Evolutionary conservation across 35 echinoderm and acorn worm genomes (phyloP).

Genomic region (Hemicentrotus pulcherrimus): DNA sequence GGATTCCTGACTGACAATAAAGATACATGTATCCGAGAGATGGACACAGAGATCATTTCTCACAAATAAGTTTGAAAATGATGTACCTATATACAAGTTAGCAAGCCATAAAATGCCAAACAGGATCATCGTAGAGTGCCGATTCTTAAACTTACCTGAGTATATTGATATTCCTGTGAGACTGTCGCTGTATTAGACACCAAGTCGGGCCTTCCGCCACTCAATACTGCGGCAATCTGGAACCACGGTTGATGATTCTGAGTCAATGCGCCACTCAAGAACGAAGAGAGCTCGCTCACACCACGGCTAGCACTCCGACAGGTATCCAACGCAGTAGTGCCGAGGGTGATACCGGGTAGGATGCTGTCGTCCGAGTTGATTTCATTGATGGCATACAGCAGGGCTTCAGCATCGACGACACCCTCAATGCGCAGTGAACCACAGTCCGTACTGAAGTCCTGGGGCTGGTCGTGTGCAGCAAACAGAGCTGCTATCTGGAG

Average conservation of each 20-base stretch:
- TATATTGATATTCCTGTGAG: constrained; percentile 63
- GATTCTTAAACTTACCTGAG: constrained; percentile 66
- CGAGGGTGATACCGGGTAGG: constrained; percentile 69
- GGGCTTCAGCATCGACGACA: constrained; percentile 78
- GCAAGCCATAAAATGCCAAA: too few relatives aligned
- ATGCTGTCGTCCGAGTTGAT: constrained; percentile 71
- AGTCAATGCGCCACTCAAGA: constrained; percentile 46
- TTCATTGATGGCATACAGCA: constrained; percentile 80
- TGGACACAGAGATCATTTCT: not conserved
- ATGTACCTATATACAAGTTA: too few relatives aligned
- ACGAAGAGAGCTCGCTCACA: constrained; percentile 57
- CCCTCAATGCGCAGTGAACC: constrained; percentile 60
- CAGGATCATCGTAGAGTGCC: too few relatives aligned
- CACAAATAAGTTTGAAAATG: not conserved
- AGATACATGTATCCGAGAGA: not conserved
- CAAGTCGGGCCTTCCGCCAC: constrained; percentile 47
- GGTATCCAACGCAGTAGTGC: constrained; percentile 77
- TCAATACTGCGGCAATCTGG: constrained; percentile 72
- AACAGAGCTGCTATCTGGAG: constrained; percentile 83
- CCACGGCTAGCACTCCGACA: constrained; percentile 64
- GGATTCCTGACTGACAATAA: not conserved
- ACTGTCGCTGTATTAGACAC: constrained; percentile 37
- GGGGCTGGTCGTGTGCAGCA: constrained; percentile 57
- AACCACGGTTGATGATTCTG: constrained; percentile 51
- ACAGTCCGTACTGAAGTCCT: constrained; percentile 65